A percentile compares a stretch with the other conserved stretches of the same genome.
Conservation (phyloP, 2,888 invertebrate species). For the Arge pagana region DNA sequence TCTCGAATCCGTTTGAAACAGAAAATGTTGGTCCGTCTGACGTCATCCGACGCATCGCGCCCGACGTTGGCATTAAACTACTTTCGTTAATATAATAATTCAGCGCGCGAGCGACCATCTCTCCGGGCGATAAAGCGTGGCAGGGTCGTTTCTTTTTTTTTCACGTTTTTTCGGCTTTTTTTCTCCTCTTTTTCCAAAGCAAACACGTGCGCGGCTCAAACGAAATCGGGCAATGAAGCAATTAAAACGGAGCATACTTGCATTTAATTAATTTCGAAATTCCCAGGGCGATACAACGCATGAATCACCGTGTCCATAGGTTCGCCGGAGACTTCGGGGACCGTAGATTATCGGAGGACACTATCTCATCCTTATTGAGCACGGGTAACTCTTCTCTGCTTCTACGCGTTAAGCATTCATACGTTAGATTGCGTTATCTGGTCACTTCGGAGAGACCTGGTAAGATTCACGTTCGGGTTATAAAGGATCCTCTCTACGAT, state of each 20-base stretch:
- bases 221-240: constrained; percentile 21
- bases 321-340: constrained; percentile 8
- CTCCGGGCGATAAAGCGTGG: not conserved
- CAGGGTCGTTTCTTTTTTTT: not conserved
- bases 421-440: constrained; percentile 53
- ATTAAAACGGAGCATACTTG: constrained; percentile 23
- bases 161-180: not conserved
- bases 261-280: constrained; percentile 25
- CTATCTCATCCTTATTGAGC: constrained; percentile 52
- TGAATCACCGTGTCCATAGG: constrained; percentile 44
- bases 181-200: not conserved
- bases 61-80: too few species aligned
- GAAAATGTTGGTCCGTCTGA: too few species aligned
- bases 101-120: too few species aligned
- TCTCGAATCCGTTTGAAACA: too few species aligned
- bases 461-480: too few species aligned
- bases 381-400: constrained; percentile 44
- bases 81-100: too few species aligned
- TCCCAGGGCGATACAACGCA: constrained; percentile 23
- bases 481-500: too few species aligned
- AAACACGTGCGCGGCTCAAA: not conserved
- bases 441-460: constrained; percentile 36
- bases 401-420: constrained; percentile 48
- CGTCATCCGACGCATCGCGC: too few species aligned
- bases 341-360: constrained; percentile 48